These are phyloP conservation scores for Anolis sagrei DNA, from an alignment of 2,113 vertebrate species.

Conservation along the genomic window DNA sequence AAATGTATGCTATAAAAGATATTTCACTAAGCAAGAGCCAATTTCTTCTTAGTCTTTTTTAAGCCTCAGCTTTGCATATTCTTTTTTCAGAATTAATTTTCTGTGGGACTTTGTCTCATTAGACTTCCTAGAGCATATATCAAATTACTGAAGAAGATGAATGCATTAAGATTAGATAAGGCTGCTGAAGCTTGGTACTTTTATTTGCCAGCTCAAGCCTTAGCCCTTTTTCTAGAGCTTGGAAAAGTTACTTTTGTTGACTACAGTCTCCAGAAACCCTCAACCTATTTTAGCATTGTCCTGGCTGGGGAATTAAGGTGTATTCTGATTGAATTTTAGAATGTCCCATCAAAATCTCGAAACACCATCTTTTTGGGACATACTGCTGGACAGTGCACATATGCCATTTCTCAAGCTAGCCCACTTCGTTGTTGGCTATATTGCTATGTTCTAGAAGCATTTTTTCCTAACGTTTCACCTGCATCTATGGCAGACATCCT, in stretches of 20 bases:
- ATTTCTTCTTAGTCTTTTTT: not conserved
- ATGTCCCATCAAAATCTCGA: too few species aligned
- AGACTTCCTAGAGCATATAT: not conserved
- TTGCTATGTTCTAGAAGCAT: too few species aligned
- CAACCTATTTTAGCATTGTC: not conserved
- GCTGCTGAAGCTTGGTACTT: not conserved
- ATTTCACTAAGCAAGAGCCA: not conserved
- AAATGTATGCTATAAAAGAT: not conserved
- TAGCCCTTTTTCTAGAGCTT: not conserved
- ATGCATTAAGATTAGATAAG: not conserved
- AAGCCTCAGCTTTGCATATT: not conserved
- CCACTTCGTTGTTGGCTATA: too few species aligned
- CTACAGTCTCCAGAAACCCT: not conserved
- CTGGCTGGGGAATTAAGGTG: too few species aligned
- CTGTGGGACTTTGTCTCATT: not conserved
- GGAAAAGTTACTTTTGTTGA: not conserved
- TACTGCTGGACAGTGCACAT: too few species aligned
- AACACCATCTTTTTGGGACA: too few species aligned
- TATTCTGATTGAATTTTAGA: too few species aligned
- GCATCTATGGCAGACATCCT: too few species aligned
- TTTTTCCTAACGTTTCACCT: too few species aligned
- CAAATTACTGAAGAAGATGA: conserved; percentile 9
- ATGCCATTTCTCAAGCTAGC: not conserved
- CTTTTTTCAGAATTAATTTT: conserved; percentile 1
- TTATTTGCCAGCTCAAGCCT: accelerated